Evolutionary conservation across 1,140 invertebrate species (phyloP), one percentile per base, ranked within the genome.

Genomic region (Drosophila erecta): DNA sequence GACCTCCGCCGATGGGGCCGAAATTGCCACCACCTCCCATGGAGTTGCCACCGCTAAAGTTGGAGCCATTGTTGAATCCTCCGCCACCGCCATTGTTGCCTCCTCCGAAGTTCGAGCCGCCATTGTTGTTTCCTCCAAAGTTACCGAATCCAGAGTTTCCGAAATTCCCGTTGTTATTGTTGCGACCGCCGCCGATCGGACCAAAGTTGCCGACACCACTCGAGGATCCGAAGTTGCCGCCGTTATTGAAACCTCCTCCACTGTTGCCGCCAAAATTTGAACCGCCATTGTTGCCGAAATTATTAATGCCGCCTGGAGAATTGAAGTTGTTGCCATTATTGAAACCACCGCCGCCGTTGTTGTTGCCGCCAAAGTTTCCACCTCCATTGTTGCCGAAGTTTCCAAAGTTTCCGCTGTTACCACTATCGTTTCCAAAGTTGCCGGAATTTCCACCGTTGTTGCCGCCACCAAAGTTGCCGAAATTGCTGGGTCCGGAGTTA

Each of bases 401-500:
- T 14, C 79, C 73, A 43, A 71, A 73, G 62, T 77, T 70, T 3
- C 79, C 64, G 41, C 67, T 70, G 62, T 78, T 84, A 11, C 70
- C 69, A 12, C 76, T 72, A 47, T 66, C 71, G 15, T 64, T 67
- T 3, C 70, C 75, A 24, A 72, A 66, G 30, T 83, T 70, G 15
- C 81, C 70, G n/a, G 62, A 50, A 43, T 89, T 90, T 2, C 70
- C 74, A 20, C 73, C 55, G 30, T 50, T 50, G 47, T 50, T 50
- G 4, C 79, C 76, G 20, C 78, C 72, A 4, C 87, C 89, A 35
- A 92, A 76, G 46, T 90, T 90, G 7, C 89, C 89, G 40, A 92
- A 76, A 53, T 85, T 84, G 49, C 56, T 75, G 12, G 76, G 75
- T 22, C 83, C 76, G 49, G 89, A 74, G 38, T 79, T 87, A 40